Conservation (phyloP, 2,888 invertebrate species). For the Lysandra bellargus region DNA sequence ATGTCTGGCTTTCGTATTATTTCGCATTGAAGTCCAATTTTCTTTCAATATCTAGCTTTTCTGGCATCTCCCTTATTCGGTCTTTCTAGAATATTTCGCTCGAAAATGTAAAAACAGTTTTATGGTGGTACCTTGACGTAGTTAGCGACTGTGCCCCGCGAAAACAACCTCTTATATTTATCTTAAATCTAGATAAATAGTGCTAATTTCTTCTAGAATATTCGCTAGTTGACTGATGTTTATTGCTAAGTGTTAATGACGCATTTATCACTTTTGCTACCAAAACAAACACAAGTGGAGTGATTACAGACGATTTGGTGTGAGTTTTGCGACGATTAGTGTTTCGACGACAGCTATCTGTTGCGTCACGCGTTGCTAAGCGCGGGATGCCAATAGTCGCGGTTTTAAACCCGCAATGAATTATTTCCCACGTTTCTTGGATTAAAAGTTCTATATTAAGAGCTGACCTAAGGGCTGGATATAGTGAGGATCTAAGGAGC, state of each 20-base stretch:
- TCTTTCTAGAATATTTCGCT: too few relatives aligned
- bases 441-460: neutral
- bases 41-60: too few relatives aligned
- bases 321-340: neutral
- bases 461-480: too few relatives aligned
- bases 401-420: neutral
- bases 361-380: neutral
- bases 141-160: neutral
- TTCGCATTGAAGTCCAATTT: too few relatives aligned
- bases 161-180: neutral
- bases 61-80: too few relatives aligned
- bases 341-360: neutral
- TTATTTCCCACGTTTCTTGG: neutral
- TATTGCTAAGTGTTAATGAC: neutral
- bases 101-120: too few relatives aligned
- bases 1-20: too few relatives aligned
- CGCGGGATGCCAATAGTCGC: neutral
- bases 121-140: too few relatives aligned
- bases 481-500: too few relatives aligned
- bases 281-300: neutral
- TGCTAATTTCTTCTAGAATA: neutral
- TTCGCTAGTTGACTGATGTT: neutral
- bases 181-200: neutral
- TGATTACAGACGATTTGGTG: neutral
- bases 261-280: neutral